Conservation (phyloP, 2,888 invertebrate genomes). For the Ectemnius lituratus region DNA sequence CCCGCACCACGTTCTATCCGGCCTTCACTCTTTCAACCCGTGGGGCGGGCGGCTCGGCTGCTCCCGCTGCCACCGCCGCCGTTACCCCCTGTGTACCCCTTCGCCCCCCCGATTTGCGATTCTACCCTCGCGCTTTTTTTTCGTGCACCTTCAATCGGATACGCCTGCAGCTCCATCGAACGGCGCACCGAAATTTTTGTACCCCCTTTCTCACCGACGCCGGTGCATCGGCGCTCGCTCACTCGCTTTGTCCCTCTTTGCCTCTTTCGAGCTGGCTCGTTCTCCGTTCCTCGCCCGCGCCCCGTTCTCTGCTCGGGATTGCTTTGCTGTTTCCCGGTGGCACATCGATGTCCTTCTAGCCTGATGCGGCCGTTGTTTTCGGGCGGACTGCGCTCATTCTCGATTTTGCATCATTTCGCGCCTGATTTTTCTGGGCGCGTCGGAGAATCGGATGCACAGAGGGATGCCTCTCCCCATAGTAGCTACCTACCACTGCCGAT, state of each 20-base stretch:
- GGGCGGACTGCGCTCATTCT: constrained; percentile 30
- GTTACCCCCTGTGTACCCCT: constrained; percentile 8
- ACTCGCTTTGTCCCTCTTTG: constrained; percentile 12
- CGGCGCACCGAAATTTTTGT: constrained; percentile 46
- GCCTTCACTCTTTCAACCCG: constrained; percentile 36
- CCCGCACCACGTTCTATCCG: constrained; percentile 39
- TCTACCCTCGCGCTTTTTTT: constrained; percentile 31
- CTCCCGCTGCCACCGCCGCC: constrained; percentile 26
- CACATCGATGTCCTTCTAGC: constrained; percentile 5
- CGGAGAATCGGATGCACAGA: constrained; percentile 2
- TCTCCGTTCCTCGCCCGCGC: background rate
- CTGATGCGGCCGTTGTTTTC: background rate
- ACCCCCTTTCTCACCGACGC: constrained; percentile 12
- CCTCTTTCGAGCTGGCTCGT: background rate
- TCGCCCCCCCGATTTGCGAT: constrained; percentile 4
- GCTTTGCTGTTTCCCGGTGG: constrained; percentile 5
- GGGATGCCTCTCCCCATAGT: too few species aligned
- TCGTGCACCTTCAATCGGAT: constrained; percentile 55
- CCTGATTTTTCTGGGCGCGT: background rate
- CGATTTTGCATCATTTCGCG: constrained; percentile 18
- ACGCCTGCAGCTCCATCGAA: constrained; percentile 43
- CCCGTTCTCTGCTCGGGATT: background rate
- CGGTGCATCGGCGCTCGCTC: background rate
- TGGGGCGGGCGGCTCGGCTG: too few species aligned
- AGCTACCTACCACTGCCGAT: constrained; percentile 7